Base-by-base conservation (phyloP, 2,888 invertebrate genomes). In the Caenorhabditis uteleia region DNA sequence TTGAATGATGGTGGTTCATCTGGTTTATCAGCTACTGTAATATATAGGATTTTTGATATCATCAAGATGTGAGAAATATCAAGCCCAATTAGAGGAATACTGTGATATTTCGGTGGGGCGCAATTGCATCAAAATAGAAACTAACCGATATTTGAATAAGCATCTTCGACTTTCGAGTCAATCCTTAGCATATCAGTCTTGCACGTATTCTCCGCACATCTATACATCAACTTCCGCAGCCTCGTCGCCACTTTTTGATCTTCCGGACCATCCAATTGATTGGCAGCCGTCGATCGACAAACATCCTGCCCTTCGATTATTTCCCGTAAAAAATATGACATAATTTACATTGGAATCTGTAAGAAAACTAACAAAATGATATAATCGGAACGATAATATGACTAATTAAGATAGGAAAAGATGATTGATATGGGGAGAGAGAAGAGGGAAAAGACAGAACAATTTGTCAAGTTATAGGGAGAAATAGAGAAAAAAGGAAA, bases 241-340 rank as follows among this genome's bases (percentile, higher is more conserved):
- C 42, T 18, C 2, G 31, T 10, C n/a, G 44, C 43, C 14, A 53
- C 36, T 16, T 31, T 33, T n/a, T 14, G 33, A 21, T 43, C 34
- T 6, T 43, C 44, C 7, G 25, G 27, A 14, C 25, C 12, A 18
- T 38, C 23, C 26, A 20, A 18, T 8, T 33, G 31, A 3, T n/a
- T n/a, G n/a, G n/a, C n/a, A n/a, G n/a, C n/a, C n/a, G n/a, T n/a
- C n/a, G n/a, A n/a, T n/a, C n/a, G n/a, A n/a, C n/a, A n/a, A n/a
- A n/a, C n/a, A n/a, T n/a, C 53, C 25, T 36, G 59, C 53, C 43
- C 53, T 55, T n/a, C n/a, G n/a, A n/a, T n/a, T n/a, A 66, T 50
- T 44, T 66, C 60, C n/a, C 66, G 59, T 10, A 66, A 38, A 36
- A 66, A 66, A 40, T 56, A 66, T 3, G 66, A 59, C 66, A 66